A percentile compares a stretch with the other conserved stretches of the same genome.
Conservation (phyloP, 2,113 vertebrate species). For the Plestiodon gilberti region DNA sequence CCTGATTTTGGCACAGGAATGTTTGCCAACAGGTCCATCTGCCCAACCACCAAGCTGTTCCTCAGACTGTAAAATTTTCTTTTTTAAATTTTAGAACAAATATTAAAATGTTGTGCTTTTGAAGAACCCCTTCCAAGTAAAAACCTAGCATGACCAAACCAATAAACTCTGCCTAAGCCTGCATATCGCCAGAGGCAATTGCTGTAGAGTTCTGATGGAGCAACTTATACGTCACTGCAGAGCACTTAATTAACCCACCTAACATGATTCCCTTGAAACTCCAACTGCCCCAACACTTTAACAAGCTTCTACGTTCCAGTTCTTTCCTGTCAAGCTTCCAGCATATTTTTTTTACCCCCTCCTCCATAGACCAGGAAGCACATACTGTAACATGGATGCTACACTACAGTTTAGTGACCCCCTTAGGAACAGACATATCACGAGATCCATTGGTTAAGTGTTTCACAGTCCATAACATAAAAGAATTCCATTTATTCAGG, state of each 20-base stretch:
- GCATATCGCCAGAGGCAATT: slow-evolving; percentile 38
- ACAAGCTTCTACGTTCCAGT: background rate
- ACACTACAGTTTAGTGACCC: no score
- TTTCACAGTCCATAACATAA: no score
- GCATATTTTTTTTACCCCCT: background rate
- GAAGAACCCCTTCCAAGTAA: slow-evolving; percentile 17
- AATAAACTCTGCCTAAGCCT: slow-evolving; percentile 19
- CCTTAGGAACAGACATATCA: no score
- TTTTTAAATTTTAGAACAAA: background rate
- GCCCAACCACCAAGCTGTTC: background rate
- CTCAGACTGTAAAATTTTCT: background rate
- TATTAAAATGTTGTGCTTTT: slow-evolving; percentile 5
- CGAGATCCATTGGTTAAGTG: no score
- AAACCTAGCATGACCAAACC: slow-evolving; percentile 9
- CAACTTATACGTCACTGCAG: slow-evolving; percentile 25
- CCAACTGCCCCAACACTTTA: background rate
- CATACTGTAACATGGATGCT: no score
- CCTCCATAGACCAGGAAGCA: background rate
- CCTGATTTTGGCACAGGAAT: background rate
- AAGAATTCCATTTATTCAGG: no score
- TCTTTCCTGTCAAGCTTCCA: background rate
- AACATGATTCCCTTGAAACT: slow-evolving; percentile 20
- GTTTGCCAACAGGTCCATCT: background rate
- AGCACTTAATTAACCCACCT: background rate
- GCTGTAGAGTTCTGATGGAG: background rate